Conservation (phyloP, 1,140 invertebrate species). For the Diorhabda sublineata region DNA sequence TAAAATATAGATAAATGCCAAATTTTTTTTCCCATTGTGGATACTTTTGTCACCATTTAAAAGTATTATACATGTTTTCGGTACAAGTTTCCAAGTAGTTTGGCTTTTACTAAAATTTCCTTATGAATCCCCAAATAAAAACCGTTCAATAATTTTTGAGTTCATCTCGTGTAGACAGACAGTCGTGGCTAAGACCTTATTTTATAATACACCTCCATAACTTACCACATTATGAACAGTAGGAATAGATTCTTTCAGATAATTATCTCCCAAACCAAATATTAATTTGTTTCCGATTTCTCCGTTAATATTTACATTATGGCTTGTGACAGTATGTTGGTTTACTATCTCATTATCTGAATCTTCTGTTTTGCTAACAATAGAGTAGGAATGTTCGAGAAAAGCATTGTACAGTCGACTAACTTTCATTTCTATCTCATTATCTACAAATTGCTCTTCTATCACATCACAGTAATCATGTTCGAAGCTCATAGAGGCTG, state of each 20-base stretch:
- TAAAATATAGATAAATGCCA: no score
- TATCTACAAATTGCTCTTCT: constrained; percentile 12
- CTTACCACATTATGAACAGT: constrained; percentile 1
- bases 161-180: no score
- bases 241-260: constrained; percentile 9
- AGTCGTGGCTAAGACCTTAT: no score
- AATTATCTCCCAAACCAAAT: constrained; percentile 27
- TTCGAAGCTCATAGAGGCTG: constrained; percentile 24
- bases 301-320: constrained; percentile 7
- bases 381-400: constrained; percentile 32
- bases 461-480: constrained; percentile 34
- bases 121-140: no score
- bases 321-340: constrained; percentile 4
- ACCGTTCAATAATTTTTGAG: no score
- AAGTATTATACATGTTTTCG: no score
- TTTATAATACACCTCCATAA: neutral
- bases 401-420: constrained; percentile 4
- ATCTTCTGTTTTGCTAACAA: constrained; percentile 18
- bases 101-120: no score
- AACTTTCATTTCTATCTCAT: constrained; percentile 9
- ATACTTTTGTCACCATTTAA: no score
- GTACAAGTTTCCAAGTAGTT: no score
- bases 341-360: constrained; percentile 2
- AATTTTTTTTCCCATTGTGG: no score
- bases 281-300: constrained; percentile 23